A percentile compares a stretch with the other conserved stretches of the same genome.
Evolutionary conservation across 1,140 invertebrate species (phyloP).

Genomic region (Ditylenchus dipsaci): DNA sequence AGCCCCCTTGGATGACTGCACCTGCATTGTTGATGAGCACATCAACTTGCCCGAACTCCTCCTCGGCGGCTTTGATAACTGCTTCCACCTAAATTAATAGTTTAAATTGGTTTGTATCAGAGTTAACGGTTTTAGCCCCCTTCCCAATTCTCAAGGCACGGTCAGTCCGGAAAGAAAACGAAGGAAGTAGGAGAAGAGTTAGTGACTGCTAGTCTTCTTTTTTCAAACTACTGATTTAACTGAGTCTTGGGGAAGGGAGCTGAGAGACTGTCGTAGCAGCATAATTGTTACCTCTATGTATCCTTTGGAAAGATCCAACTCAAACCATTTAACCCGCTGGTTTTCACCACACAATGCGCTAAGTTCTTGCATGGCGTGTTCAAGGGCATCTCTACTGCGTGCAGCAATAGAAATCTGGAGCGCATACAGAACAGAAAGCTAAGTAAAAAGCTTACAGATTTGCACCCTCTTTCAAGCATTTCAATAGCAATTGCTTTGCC

Average conservation of each 20-base stretch:
- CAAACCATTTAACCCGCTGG: constrained; percentile 31
- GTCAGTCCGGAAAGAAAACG: neutral
- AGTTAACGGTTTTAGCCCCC: neutral
- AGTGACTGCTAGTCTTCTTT: no score
- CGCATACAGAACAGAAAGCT: neutral
- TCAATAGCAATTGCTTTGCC: constrained; percentile 76
- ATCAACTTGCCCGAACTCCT: constrained; percentile 69
- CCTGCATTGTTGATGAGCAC: constrained; percentile 90
- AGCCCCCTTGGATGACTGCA: constrained; percentile 64
- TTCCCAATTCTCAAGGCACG: neutral
- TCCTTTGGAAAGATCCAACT: constrained; percentile 29
- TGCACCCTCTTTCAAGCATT: constrained; percentile 72
- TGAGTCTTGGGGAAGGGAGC: no score
- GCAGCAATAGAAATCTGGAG: constrained; percentile 69
- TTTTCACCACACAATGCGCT: constrained; percentile 12
- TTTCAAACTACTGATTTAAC: no score
- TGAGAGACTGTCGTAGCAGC: no score
- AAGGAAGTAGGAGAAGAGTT: no score
- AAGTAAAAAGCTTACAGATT: constrained; percentile 68
- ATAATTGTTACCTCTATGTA: constrained; percentile 34
- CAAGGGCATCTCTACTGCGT: constrained; percentile 65
- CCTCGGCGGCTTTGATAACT: constrained; percentile 4
- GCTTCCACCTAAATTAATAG: constrained; percentile 10
- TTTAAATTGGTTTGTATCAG: no score
- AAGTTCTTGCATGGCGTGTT: constrained; percentile 24